A percentile compares a stretch with the other conserved stretches of the same genome.
phyloP scores from a whole-genome alignment of 1,140 invertebrate species.

The Drosophila sucinea region DNA sequence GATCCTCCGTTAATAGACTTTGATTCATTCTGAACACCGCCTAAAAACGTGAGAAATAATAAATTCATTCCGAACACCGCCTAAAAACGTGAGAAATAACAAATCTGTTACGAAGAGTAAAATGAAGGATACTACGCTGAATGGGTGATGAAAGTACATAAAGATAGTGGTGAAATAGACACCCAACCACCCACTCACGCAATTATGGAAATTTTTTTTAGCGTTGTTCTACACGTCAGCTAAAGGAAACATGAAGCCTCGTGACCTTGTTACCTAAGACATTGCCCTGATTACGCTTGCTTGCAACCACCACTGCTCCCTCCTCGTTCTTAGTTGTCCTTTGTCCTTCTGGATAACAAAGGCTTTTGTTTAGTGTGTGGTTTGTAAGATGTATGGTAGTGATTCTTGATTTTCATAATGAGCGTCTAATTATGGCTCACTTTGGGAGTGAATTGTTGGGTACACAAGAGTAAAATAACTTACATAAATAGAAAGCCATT shows the following conservation, averaged over 20 bases:
- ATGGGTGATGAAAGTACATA: not conserved
- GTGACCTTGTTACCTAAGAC: slow-evolving; percentile 56
- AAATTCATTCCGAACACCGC: not conserved
- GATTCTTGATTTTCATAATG: slow-evolving; percentile 1
- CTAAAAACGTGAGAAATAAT: not conserved
- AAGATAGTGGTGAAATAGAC: slow-evolving; percentile 6
- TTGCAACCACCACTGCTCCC: no score
- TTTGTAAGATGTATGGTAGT: not conserved
- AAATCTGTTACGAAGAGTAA: not conserved
- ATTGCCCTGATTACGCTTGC: slow-evolving; percentile 46
- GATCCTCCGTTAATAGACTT: no score
- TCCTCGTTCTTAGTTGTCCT: not conserved
- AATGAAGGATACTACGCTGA: not conserved
- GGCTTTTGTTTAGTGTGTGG: not conserved
- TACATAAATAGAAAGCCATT: slow-evolving; percentile 5
- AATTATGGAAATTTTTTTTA: slow-evolving; percentile 39
- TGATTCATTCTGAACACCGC: not conserved
- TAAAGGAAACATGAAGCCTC: slow-evolving; percentile 25
- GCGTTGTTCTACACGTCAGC: slow-evolving; percentile 27
- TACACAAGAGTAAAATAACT: slow-evolving; percentile 6
- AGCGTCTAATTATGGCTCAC: not conserved
- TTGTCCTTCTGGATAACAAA: not conserved
- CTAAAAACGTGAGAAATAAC: not conserved
- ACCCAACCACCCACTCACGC: slow-evolving; percentile 22
- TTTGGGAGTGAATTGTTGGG: not conserved